phyloP scores from a whole-genome alignment of 2,888 invertebrate species.

The Deladenus siricidicola region DNA sequence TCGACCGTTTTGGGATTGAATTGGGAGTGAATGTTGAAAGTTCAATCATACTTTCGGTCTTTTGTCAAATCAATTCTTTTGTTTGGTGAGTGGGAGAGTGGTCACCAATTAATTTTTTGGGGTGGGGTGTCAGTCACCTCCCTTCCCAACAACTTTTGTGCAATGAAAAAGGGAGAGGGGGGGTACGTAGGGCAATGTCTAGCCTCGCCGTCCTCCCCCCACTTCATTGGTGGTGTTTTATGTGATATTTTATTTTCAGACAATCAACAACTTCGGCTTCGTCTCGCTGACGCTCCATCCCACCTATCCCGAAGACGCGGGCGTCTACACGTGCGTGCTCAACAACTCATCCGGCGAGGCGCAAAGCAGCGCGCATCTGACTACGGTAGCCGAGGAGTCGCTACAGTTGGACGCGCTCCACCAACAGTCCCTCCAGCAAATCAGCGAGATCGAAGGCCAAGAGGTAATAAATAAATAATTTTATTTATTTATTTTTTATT shows the following conservation, averaged over 20 bases:
- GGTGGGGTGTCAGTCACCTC: too few species aligned
- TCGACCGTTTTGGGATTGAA: not conserved
- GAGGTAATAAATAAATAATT: constrained; percentile 25
- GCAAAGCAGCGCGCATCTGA: constrained; percentile 42
- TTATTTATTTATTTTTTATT: too few species aligned
- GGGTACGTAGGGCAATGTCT: too few species aligned
- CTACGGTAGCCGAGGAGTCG: constrained; percentile 35
- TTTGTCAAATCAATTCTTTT: too few species aligned
- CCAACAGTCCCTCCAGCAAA: constrained; percentile 77
- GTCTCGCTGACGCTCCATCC: constrained; percentile 51
- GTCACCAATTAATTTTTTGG: too few species aligned
- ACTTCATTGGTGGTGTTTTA: too few species aligned
- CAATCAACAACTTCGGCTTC: constrained; percentile 51
- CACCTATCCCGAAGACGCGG: constrained; percentile 82
- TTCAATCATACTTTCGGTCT: not conserved
- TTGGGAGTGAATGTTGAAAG: not conserved
- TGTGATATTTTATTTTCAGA: constrained; percentile 22
- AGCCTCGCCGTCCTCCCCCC: too few species aligned
- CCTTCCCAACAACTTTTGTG: too few species aligned
- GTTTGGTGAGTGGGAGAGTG: too few species aligned
- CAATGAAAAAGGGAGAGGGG: too few species aligned
- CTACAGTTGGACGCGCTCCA: constrained; percentile 71
- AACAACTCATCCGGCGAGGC: constrained; percentile 52
- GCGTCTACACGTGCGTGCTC: constrained; percentile 79
- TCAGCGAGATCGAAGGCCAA: constrained; percentile 75